Conservation (phyloP, 2,113 vertebrate genomes). For the Sphyrna mokarran region DNA sequence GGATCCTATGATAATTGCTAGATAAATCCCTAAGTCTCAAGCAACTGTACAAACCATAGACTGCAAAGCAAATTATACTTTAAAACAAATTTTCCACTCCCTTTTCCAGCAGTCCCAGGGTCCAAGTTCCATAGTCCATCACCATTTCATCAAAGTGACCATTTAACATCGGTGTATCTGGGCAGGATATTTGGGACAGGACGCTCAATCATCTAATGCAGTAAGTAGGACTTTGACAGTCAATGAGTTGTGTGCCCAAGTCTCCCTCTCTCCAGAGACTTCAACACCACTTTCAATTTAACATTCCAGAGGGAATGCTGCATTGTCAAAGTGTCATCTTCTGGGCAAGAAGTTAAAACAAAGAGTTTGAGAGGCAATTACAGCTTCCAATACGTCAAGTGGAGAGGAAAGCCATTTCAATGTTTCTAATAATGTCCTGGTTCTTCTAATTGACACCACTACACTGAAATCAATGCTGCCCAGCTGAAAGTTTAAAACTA, state of each 20-base stretch:
- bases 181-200: background rate
- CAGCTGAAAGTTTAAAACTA: background rate
- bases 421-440: background rate
- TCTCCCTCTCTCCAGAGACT: background rate
- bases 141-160: background rate
- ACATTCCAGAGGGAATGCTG: background rate
- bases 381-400: background rate
- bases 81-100: background rate
- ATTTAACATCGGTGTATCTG: background rate
- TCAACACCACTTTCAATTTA: background rate
- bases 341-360: background rate
- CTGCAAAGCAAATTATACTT: background rate
- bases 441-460: background rate
- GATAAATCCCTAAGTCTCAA: background rate
- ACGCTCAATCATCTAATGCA: background rate
- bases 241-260: background rate
- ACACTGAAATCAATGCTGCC: background rate
- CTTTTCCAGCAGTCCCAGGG: background rate
- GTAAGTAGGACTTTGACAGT: background rate
- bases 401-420: background rate
- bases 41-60: background rate
- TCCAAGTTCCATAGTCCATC: background rate
- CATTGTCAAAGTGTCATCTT: background rate
- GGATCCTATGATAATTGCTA: background rate
- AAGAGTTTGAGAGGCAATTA: background rate